Evolutionary conservation across 2,888 invertebrate species (phyloP), one percentile per base, ranked within the genome.

Genomic region (Synergus umbraculus): DNA sequence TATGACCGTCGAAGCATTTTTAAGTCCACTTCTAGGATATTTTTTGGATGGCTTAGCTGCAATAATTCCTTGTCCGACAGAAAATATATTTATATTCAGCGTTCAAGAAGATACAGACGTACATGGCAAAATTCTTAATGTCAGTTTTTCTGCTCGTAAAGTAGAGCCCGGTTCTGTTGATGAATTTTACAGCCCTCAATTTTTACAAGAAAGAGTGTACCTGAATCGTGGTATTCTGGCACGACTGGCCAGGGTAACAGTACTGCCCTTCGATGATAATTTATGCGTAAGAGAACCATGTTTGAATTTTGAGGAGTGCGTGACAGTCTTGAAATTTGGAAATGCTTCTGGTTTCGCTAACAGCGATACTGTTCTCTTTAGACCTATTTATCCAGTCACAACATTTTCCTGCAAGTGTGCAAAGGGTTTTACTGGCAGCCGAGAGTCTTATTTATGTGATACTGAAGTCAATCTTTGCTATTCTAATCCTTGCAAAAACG

Each of bases 381-480:
- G 99, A 15, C 98, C 99, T 0, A 98, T 99, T 86, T 97, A 98
- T 90, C 98, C 99, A 0, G 97, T 98, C 2, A 97, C 98, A 18
- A 97, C 98, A 0, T 98, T 98, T 91, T 96, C 97, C 5, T 99
- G 99, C 90, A 94, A 96, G 83, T 99, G 99, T 89, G 98, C 98
- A 0, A 94, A 94, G 81, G 98, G 98, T 1, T 98, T 98, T 89
- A 98, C 98, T 29, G 97, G 98, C 1, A 96, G 97, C 81, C 94
- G 95, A 83, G 97, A 97, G 86, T 97, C 97, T 90, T 98, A 98
- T 91, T 94, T 98, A 87, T 99, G 99, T 90, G 98, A 99, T 89
- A 97, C 97, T 0, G 99, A 99, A 92, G 98, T 99, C 2, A 98
- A 99, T 92, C 93, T 99, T 1, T 99, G 99, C 90, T 99, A 98